Conservation (phyloP, 2,797 vertebrate genomes). For the Aldrovandia affinis region DNA sequence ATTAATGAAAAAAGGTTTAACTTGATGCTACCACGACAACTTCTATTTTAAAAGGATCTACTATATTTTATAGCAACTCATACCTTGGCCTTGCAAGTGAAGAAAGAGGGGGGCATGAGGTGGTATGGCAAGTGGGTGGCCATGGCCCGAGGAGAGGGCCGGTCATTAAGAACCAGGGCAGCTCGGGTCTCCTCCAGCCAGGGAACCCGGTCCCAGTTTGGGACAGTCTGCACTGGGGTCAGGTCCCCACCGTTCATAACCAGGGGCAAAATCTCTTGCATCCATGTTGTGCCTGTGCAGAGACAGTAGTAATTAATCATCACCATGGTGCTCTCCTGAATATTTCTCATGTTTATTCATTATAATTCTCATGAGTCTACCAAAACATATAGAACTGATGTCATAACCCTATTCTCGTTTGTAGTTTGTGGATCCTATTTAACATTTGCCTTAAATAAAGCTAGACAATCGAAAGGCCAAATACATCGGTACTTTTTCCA, state of each 20-base stretch:
- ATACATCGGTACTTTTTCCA: too few relatives aligned
- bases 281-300: conserved; percentile 74
- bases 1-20: too few relatives aligned
- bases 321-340: not conserved
- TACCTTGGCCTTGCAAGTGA: conserved; percentile 82
- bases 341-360: not conserved
- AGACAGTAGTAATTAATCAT: not conserved
- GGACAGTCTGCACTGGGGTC: conserved; percentile 68
- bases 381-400: too few relatives aligned
- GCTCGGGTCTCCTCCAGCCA: conserved; percentile 78
- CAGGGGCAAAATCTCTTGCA: conserved; percentile 77
- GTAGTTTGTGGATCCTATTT: too few relatives aligned
- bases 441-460: too few relatives aligned
- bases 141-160: conserved; percentile 70
- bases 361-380: too few relatives aligned
- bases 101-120: conserved; percentile 77
- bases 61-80: not conserved
- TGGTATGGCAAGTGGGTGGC: conserved; percentile 79
- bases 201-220: conserved; percentile 84
- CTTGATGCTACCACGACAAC: too few relatives aligned
- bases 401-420: too few relatives aligned
- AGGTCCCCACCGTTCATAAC: conserved; percentile 79
- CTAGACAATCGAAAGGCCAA: too few relatives aligned
- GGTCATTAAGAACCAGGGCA: conserved; percentile 56
- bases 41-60: too few relatives aligned